Percentiles rank a stretch among this genome's conserved stretches.
These are phyloP conservation scores for Rhyacichthys aspro DNA, from an alignment of 2,797 vertebrate genomes.

Conservation along the genomic window DNA sequence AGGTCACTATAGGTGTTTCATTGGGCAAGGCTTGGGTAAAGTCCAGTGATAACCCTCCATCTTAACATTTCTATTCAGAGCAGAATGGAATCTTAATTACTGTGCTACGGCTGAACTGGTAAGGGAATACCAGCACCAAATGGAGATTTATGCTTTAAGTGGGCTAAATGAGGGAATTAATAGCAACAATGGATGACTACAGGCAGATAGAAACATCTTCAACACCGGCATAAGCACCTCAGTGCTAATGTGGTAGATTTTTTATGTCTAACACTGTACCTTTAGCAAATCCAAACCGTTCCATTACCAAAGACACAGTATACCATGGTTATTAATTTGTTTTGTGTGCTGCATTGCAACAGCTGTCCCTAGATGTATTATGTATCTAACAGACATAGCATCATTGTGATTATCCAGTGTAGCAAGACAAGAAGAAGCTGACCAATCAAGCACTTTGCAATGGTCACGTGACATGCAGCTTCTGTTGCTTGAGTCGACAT, in stretches of 20 bases:
- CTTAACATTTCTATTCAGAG: constrained; percentile 74
- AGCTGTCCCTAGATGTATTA: too few species aligned
- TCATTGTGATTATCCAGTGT: too few species aligned
- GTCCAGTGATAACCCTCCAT: constrained; percentile 75
- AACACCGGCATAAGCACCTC: constrained; percentile 18
- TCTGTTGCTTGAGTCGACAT: too few species aligned
- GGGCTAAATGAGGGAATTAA: constrained; percentile 66
- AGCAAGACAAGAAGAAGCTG: too few species aligned
- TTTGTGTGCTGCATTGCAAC: too few species aligned
- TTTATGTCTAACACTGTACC: not conserved
- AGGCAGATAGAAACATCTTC: constrained; percentile 49
- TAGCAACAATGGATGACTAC: constrained; percentile 52
- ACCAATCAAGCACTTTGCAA: too few species aligned
- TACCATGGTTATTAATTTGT: too few species aligned
- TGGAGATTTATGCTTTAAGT: constrained; percentile 61
- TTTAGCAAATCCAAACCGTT: constrained; percentile 15
- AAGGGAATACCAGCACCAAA: constrained; percentile 50
- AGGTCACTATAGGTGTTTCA: constrained; percentile 81
- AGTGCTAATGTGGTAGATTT: constrained; percentile 16
- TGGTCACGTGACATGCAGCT: too few species aligned
- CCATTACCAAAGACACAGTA: too few species aligned
- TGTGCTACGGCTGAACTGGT: constrained; percentile 43
- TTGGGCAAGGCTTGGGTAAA: constrained; percentile 63
- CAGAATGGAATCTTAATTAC: constrained; percentile 82
- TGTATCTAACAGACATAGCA: too few species aligned